These are phyloP conservation scores for Aselliscus stoliczkanus DNA, from an alignment of 2,797 vertebrate genomes.

Conservation along the genomic window DNA sequence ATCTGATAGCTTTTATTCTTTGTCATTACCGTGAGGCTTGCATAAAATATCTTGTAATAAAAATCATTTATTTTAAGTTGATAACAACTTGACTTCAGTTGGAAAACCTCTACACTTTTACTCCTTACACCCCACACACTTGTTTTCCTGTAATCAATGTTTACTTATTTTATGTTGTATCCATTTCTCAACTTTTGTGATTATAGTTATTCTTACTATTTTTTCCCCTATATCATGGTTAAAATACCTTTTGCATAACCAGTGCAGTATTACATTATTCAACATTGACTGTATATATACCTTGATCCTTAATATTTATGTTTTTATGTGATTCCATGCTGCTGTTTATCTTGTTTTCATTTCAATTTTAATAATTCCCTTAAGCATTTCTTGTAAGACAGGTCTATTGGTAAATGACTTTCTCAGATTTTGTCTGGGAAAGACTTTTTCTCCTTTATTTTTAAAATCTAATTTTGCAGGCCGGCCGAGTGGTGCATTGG, in stretches of 20 bases:
- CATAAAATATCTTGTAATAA: background rate
- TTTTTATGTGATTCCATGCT: background rate
- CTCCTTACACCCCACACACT: too few species aligned
- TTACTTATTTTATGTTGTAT: background rate
- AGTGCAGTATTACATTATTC: background rate
- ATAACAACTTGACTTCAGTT: background rate
- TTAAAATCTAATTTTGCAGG: background rate
- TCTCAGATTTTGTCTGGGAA: background rate
- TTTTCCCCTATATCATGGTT: background rate
- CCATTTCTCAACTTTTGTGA: background rate
- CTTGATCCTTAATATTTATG: background rate
- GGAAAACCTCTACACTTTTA: background rate
- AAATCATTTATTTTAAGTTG: background rate
- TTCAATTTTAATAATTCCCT: background rate
- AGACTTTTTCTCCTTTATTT: background rate
- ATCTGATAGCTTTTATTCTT: background rate
- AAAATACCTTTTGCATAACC: background rate
- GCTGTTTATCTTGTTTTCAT: background rate
- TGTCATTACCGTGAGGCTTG: background rate
- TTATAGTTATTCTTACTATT: background rate
- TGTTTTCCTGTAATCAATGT: background rate
- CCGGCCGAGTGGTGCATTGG: too few species aligned
- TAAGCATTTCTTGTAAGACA: background rate
- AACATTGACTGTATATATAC: background rate
- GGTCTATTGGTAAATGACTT: background rate